Base-by-base conservation (phyloP, 2,888 invertebrate genomes). In the Nebria brevicollis region DNA sequence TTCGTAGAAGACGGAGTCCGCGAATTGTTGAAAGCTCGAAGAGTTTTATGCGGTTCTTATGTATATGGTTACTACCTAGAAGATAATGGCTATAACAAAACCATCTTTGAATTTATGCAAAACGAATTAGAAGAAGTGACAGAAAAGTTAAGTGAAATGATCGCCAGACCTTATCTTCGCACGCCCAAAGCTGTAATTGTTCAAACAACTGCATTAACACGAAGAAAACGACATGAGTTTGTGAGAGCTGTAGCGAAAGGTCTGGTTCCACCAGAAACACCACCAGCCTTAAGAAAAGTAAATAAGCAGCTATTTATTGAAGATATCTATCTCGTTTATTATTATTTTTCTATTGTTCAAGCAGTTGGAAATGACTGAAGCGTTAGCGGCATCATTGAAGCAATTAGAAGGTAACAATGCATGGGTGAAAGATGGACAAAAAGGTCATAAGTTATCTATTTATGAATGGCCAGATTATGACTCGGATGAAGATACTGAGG, bases 71-170 rank as follows among this genome's bases (percentile, higher is more conserved):
- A 92, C 87, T 93, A 93, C 86, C 87, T 94, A 75, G 92, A 92
- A 86, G 93, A 93, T 84, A 91, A 91, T 85, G 92, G 93, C 6
- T 92, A 93, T 86, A 93, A 93, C 86, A 92, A 92, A 87, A 91
- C 91, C 68, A 93, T 93, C 82, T 93, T 93, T 87, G 93, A 93
- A 87, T 93, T 92, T 85, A 93, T 94, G 92, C 93, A 93, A 93
- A 93, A 93, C 84, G 93, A 94, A 87, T 87, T 93, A 72, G 93
- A 93, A 87, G 92, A 93, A 85, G 91, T 91, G 15, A 93, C 93
- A 1, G 93, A 93, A 86, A 92, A 91, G 83, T 87, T 94, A 72
- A 93, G 93, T 15, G 93, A 93, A 86, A 92, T 93, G 91, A 91
- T 93, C 26, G 92, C 93, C 8, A 88, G 93, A 20, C 91, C 92